Evolutionary conservation across 2,888 invertebrate species (phyloP).

Genomic region (Aspidiotus rigidus): DNA sequence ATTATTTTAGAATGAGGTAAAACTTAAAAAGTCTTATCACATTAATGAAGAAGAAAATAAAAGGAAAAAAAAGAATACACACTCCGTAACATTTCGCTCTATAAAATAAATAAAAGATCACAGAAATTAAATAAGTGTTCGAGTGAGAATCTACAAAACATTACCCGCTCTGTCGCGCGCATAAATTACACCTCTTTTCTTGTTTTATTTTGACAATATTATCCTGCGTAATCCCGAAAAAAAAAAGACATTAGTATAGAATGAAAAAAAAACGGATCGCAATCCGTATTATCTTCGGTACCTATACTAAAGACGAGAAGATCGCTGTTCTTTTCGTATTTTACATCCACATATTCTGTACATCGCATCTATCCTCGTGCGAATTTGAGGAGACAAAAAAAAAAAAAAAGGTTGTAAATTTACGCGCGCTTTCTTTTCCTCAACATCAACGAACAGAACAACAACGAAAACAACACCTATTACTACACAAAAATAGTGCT

Average conservation of each 20-base stretch:
- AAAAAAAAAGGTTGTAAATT: not conserved
- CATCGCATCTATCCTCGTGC: not conserved
- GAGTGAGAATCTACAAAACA: conserved; percentile 25
- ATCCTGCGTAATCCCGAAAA: too few relatives aligned
- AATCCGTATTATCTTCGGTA: too few relatives aligned
- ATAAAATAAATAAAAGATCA: conserved; percentile 27
- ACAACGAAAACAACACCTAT: not conserved
- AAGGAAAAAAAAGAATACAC: too few relatives aligned
- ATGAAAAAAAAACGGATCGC: too few relatives aligned
- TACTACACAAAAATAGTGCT: not conserved
- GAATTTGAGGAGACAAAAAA: not conserved
- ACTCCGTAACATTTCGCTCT: not conserved
- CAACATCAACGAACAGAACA: too few relatives aligned
- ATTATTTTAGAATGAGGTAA: conserved; percentile 22
- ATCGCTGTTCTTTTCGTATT: too few relatives aligned
- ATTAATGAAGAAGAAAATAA: conserved; percentile 3
- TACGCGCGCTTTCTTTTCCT: not conserved
- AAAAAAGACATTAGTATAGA: too few relatives aligned
- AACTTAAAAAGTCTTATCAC: conserved; percentile 29
- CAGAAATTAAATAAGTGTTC: conserved; percentile 23
- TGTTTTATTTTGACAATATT: too few relatives aligned
- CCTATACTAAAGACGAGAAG: too few relatives aligned
- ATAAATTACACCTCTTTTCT: too few relatives aligned
- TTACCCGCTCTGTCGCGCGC: too few relatives aligned
- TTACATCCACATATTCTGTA: too few relatives aligned